Conservation (phyloP, 2,113 vertebrate genomes). For the Brachionichthys hirsutus region DNA sequence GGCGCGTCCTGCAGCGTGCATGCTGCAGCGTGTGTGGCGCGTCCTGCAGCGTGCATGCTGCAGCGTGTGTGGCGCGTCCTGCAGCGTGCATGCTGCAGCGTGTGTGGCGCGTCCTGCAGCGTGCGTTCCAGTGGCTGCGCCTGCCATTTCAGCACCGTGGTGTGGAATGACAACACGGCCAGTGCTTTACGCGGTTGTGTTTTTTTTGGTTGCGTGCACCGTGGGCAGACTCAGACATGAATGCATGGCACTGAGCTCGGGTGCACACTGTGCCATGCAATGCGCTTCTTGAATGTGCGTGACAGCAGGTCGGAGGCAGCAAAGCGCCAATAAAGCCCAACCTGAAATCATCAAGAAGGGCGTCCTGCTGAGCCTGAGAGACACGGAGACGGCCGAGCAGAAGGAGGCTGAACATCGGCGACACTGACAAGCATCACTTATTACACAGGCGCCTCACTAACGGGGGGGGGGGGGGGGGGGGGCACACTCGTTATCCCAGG, state of each 20-base stretch:
- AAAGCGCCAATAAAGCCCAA: constrained; percentile 72
- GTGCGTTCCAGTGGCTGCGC: too few species aligned
- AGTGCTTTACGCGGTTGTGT: not conserved
- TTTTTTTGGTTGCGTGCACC: not conserved
- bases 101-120: too few species aligned
- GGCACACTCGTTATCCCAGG: too few species aligned
- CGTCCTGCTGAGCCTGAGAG: constrained; percentile 45
- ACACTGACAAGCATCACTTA: constrained; percentile 8
- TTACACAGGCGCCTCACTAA: not conserved
- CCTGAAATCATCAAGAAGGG: constrained; percentile 47
- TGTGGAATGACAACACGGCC: constrained; percentile 35
- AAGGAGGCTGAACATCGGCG: constrained; percentile 28
- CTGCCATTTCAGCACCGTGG: not conserved
- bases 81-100: too few species aligned
- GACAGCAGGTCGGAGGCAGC: constrained; percentile 70
- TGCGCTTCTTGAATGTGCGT: constrained; percentile 57
- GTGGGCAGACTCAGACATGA: constrained; percentile 13
- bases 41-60: too few species aligned
- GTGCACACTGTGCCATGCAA: constrained; percentile 13
- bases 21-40: too few species aligned
- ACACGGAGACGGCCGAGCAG: constrained; percentile 37
- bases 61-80: too few species aligned
- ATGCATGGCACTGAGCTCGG: constrained; percentile 9
- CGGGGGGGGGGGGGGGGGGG: too few species aligned
- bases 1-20: too few species aligned